Percentiles rank a stretch among this genome's conserved stretches.
Evolutionary conservation across 2,113 vertebrate genomes (phyloP).

Genomic region (Oryctolagus cuniculus): mOryCun1.1 NC_091433.1:122532001-122532500

Average conservation of each 20-base stretch:
- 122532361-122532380: background rate
- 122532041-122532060: slow-evolving; percentile 53
- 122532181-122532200: background rate
- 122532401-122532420: background rate
- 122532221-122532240: background rate
- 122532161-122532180: slow-evolving; percentile 38
- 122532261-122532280: background rate
- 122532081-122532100: background rate
- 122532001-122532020: slow-evolving; percentile 56
- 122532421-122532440: background rate
- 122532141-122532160: slow-evolving; percentile 6
- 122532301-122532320: background rate
- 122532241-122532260: background rate
- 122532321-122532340: background rate
- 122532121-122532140: slow-evolving; percentile 30
- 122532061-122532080: background rate
- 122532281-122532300: background rate
- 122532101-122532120: slow-evolving; percentile 66
- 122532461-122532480: background rate
- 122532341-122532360: background rate
- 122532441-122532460: background rate
- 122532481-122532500: background rate
- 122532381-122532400: background rate
- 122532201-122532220: slow-evolving; percentile 10
- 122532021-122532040: slow-evolving; percentile 11